These are phyloP conservation scores for Polymixis flavicincta DNA, from an alignment of 2,888 invertebrate genomes.

Conservation along the genomic window DNA sequence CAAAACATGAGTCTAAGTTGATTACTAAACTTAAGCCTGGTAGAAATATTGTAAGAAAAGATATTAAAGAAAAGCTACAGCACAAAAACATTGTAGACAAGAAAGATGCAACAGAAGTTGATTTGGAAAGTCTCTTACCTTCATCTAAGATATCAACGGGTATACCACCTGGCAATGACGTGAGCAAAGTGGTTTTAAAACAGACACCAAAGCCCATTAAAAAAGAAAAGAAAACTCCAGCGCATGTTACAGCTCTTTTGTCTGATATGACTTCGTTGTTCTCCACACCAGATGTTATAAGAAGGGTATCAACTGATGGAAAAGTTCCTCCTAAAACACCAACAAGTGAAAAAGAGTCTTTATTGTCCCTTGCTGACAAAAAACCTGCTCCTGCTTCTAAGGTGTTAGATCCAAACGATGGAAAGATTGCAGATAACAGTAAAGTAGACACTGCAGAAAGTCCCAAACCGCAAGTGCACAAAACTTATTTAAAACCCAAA, in stretches of 20 bases:
- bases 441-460: slow-evolving; percentile 71
- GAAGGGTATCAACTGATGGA: slow-evolving; percentile 91
- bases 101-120: slow-evolving; percentile 73
- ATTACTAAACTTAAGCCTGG: slow-evolving; percentile 78
- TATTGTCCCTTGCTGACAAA: slow-evolving; percentile 66
- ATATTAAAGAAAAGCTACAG: slow-evolving; percentile 82
- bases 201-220: slow-evolving; percentile 80
- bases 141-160: slow-evolving; percentile 72
- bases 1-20: slow-evolving; percentile 80
- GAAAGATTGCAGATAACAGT: slow-evolving; percentile 62
- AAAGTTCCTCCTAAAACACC: slow-evolving; percentile 85
- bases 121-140: slow-evolving; percentile 76
- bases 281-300: slow-evolving; percentile 94
- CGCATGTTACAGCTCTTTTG: slow-evolving; percentile 89
- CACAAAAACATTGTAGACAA: slow-evolving; percentile 78
- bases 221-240: slow-evolving; percentile 91
- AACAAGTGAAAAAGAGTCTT: slow-evolving; percentile 83
- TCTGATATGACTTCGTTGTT: slow-evolving; percentile 93
- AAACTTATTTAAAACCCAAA: slow-evolving; percentile 77
- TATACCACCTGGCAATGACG: slow-evolving; percentile 69
- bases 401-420: slow-evolving; percentile 63
- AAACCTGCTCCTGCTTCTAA: slow-evolving; percentile 66
- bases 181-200: slow-evolving; percentile 86
- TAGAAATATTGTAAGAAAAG: slow-evolving; percentile 79
- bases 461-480: slow-evolving; percentile 70